A percentile compares a stretch with the other conserved stretches of the same genome.
phyloP scores from a whole-genome alignment of 2,888 invertebrate genomes.

The Drosophila subquinaria region DNA sequence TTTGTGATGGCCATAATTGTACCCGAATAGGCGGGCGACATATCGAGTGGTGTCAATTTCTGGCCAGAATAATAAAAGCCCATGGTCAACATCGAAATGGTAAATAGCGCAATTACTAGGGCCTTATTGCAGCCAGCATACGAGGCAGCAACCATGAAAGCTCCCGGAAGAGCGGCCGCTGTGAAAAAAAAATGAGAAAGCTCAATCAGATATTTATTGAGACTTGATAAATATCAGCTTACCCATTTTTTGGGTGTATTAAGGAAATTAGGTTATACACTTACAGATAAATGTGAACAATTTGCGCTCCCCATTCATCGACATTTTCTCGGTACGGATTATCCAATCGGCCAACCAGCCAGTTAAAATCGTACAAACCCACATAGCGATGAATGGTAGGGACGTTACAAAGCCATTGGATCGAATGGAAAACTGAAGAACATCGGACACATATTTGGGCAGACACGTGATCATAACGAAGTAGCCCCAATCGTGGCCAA shows the following conservation, averaged over 20 bases:
- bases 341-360: conserved; percentile 89
- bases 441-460: conserved; percentile 88
- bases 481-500: conserved; percentile 88
- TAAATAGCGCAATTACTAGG: conserved; percentile 87
- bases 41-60: conserved; percentile 88
- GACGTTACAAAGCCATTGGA: conserved; percentile 87
- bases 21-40: conserved; percentile 88
- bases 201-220: too few species aligned
- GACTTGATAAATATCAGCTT: too few species aligned
- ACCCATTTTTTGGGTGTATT: background rate
- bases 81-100: conserved; percentile 89
- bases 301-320: conserved; percentile 87
- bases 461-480: conserved; percentile 88
- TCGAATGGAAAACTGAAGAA: conserved; percentile 87
- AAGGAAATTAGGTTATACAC: background rate
- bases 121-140: conserved; percentile 88
- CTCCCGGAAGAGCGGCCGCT: conserved; percentile 88
- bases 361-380: conserved; percentile 86
- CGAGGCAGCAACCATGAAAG: conserved; percentile 88
- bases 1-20: conserved; percentile 89
- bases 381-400: conserved; percentile 87
- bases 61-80: conserved; percentile 89
- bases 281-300: conserved; percentile 88
- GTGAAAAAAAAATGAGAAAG: too few species aligned
- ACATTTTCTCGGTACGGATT: conserved; percentile 87